A percentile compares a stretch with the other conserved stretches of the same genome.
These are phyloP conservation scores for Anas capensis DNA, from an alignment of 2,797 vertebrate genomes.

Conservation along the genomic window DNA sequence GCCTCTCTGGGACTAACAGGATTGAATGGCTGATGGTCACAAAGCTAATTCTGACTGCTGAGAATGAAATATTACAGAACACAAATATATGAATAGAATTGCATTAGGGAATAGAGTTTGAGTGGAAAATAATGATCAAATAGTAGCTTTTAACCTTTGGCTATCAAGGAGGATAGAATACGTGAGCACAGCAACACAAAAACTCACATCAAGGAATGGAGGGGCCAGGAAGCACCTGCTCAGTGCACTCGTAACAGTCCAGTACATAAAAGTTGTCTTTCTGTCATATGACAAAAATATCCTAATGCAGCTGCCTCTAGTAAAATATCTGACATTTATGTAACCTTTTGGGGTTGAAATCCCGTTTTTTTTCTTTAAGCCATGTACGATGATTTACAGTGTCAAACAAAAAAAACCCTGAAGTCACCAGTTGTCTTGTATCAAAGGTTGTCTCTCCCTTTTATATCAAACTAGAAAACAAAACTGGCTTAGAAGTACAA, in stretches of 20 bases:
- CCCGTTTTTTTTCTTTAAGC: not conserved
- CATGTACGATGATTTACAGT: rapidly evolving
- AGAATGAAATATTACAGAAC: not conserved
- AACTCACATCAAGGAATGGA: not conserved
- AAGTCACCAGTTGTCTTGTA: not conserved
- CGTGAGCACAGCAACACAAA: not conserved
- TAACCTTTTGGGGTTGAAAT: not conserved
- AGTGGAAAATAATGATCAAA: not conserved
- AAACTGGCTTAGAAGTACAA: not conserved
- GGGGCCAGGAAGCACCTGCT: not conserved
- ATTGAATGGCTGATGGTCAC: not conserved
- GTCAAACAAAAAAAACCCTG: not conserved
- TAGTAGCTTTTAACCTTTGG: not conserved
- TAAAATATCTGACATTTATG: not conserved
- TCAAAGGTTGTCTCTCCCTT: not conserved
- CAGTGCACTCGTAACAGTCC: rapidly evolving
- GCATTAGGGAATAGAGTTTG: not conserved
- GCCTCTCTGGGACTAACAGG: not conserved
- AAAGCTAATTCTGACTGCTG: conserved; percentile 10
- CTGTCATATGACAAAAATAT: not conserved
- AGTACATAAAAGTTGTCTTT: not conserved
- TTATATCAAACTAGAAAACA: not conserved
- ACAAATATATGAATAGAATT: conserved; percentile 6
- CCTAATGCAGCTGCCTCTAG: not conserved
- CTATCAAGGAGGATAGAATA: not conserved